Percentiles rank a stretch among this genome's conserved stretches.
phyloP scores from a whole-genome alignment of 2,797 vertebrate species.

The Silurus lanzhouensis region DNA sequence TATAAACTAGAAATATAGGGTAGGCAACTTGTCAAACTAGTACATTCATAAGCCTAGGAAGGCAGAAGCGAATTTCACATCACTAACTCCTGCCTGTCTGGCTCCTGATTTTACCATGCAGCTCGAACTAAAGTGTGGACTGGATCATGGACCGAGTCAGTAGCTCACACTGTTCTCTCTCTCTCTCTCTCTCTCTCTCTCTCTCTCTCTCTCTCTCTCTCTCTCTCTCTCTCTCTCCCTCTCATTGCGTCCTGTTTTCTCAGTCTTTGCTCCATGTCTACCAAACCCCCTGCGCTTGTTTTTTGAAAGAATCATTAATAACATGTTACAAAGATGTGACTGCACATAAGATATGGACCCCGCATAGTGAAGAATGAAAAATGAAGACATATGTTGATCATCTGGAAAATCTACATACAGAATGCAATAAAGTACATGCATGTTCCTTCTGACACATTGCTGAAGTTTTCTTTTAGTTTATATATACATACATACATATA shows the following conservation, averaged over 20 bases:
- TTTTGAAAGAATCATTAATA: neutral
- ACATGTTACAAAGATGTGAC: neutral
- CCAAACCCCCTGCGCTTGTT: neutral
- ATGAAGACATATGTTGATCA: neutral
- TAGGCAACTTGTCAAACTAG: slow-evolving; percentile 53
- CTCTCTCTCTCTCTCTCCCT: neutral
- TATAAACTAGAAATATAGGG: slow-evolving; percentile 23
- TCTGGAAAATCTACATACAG: neutral
- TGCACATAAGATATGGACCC: neutral
- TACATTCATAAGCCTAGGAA: slow-evolving; percentile 80
- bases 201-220: neutral
- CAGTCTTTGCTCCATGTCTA: neutral
- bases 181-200: too few species aligned
- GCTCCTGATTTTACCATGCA: slow-evolving; percentile 77
- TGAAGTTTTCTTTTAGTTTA: neutral
- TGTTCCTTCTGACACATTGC: neutral
- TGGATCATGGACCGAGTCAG: slow-evolving; percentile 52
- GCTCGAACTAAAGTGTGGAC: slow-evolving; percentile 65
- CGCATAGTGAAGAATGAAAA: neutral
- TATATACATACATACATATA: too few species aligned
- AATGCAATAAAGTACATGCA: neutral
- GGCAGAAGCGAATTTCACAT: slow-evolving; percentile 84
- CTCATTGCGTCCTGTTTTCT: neutral
- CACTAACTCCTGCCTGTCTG: slow-evolving; percentile 79
- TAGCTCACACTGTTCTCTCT: neutral